Percentiles rank a stretch among this genome's conserved stretches.
Evolutionary conservation across 1,140 invertebrate species (phyloP).

Genomic region (Lordiphosa clarofinis): DNA sequence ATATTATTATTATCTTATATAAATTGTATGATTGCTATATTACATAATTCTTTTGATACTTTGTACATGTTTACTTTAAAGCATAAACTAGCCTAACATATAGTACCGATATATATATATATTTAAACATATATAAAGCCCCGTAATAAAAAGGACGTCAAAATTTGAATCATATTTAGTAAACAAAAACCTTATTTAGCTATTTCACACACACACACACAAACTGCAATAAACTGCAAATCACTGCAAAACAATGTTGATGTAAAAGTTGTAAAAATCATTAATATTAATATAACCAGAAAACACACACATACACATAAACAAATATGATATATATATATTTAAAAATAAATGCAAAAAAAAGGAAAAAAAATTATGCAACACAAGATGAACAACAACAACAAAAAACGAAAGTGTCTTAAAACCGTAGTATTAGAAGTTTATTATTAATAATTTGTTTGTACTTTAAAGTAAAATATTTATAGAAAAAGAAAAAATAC

Average conservation of each 20-base stretch:
- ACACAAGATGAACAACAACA: slow-evolving; percentile 75
- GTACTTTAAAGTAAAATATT: slow-evolving; percentile 78
- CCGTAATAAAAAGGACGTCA: slow-evolving; percentile 6
- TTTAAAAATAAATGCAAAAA: slow-evolving; percentile 59
- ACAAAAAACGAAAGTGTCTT: slow-evolving; percentile 77
- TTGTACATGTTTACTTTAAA: slow-evolving; percentile 74
- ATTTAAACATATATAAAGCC: slow-evolving; percentile 8
- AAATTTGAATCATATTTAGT: slow-evolving; percentile 46
- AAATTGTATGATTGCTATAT: slow-evolving; percentile 74
- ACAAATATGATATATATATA: slow-evolving; percentile 41
- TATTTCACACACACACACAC: slow-evolving; percentile 25
- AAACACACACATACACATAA: slow-evolving; percentile 40
- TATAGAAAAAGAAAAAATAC: slow-evolving; percentile 77
- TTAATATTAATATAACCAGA: slow-evolving; percentile 48
- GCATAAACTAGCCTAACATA: slow-evolving; percentile 34
- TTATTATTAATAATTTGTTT: slow-evolving; percentile 77
- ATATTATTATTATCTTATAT: slow-evolving; percentile 70
- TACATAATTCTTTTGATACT: slow-evolving; percentile 74
- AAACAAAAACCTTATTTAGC: slow-evolving; percentile 34
- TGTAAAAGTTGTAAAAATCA: slow-evolving; percentile 54
- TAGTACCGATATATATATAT: slow-evolving; percentile 45
- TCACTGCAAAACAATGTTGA: slow-evolving; percentile 43
- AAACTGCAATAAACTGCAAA: slow-evolving; percentile 37
- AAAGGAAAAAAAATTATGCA: slow-evolving; percentile 31
- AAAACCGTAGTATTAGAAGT: slow-evolving; percentile 77